A percentile compares a stretch with the other conserved stretches of the same genome.
Evolutionary conservation across 2,888 invertebrate species (phyloP).

Genomic region (Torymus auratus): DNA sequence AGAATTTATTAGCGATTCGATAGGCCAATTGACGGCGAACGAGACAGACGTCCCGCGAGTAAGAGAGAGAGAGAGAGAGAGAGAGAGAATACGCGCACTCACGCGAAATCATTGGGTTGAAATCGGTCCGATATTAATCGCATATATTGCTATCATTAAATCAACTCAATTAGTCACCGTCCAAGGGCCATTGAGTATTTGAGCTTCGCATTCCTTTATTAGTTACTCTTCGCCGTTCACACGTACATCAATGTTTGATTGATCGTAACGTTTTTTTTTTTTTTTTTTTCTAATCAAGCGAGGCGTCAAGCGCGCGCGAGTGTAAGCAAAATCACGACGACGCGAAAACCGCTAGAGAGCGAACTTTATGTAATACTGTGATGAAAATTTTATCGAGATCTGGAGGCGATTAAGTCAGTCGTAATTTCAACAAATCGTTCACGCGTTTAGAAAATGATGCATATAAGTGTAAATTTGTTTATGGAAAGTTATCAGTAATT

Average conservation of each 20-base stretch:
- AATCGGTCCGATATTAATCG: slow-evolving; percentile 51
- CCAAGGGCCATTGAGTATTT: slow-evolving; percentile 40
- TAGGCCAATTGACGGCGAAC: slow-evolving; percentile 61
- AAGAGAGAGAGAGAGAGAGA: too few relatives aligned
- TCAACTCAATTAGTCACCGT: slow-evolving; percentile 58
- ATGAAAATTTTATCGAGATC: too few relatives aligned
- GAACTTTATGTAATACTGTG: too few relatives aligned
- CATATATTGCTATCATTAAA: slow-evolving; percentile 59
- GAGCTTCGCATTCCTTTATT: slow-evolving; percentile 51
- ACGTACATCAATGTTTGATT: slow-evolving; percentile 52
- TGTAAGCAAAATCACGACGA: slow-evolving; percentile 2
- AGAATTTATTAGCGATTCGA: slow-evolving; percentile 64
- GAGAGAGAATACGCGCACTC: not conserved
- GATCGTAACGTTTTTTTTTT: slow-evolving; percentile 39
- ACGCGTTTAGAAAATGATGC: not conserved
- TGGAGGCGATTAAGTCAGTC: too few relatives aligned
- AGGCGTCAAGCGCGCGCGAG: not conserved
- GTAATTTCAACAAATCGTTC: too few relatives aligned
- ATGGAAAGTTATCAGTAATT: too few relatives aligned
- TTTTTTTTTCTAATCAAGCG: slow-evolving; percentile 38
- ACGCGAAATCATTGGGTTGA: slow-evolving; percentile 20
- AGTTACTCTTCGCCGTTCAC: slow-evolving; percentile 42
- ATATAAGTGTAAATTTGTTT: not conserved
- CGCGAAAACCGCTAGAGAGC: too few relatives aligned
- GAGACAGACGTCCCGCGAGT: slow-evolving; percentile 3